These are phyloP conservation scores for Acrobasis repandana DNA, from an alignment of 2,888 invertebrate genomes.

Conservation along the genomic window DNA sequence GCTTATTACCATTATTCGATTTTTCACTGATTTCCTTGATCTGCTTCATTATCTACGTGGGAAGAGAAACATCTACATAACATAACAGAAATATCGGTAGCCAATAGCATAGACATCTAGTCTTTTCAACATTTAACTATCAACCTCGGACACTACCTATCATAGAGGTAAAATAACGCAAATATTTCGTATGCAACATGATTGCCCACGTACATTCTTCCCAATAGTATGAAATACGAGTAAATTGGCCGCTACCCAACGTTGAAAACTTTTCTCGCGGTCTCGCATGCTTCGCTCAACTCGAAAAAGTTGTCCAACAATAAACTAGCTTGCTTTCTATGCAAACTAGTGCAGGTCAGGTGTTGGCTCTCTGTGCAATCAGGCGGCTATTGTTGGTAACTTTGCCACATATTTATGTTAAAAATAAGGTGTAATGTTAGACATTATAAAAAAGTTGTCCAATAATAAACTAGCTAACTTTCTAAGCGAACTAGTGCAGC, in stretches of 20 bases:
- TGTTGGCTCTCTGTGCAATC: slow-evolving; percentile 45
- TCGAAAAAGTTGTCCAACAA: slow-evolving; percentile 18
- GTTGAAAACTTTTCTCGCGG: slow-evolving; percentile 7
- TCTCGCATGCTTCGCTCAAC: neutral
- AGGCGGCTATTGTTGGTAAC: slow-evolving; percentile 37
- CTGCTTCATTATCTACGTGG: no score
- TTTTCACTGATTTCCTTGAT: no score
- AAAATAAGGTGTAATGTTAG: no score
- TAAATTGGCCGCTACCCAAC: slow-evolving; percentile 5
- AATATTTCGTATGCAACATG: neutral
- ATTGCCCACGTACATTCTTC: neutral
- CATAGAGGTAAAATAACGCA: no score
- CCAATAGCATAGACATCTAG: no score
- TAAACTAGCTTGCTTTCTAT: neutral
- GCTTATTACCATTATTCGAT: no score
- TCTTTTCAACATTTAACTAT: no score
- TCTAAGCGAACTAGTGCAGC: slow-evolving; percentile 31
- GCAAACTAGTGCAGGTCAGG: slow-evolving; percentile 24
- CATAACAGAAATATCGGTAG: no score
- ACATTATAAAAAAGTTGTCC: no score
- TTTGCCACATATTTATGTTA: slow-evolving; percentile 22
- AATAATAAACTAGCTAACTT: slow-evolving; percentile 18
- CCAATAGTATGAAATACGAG: neutral
- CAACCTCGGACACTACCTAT: no score
- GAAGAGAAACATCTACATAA: no score